These are phyloP conservation scores for Coleophora deauratella DNA, from an alignment of 2,888 invertebrate species.

Conservation along the genomic window DNA sequence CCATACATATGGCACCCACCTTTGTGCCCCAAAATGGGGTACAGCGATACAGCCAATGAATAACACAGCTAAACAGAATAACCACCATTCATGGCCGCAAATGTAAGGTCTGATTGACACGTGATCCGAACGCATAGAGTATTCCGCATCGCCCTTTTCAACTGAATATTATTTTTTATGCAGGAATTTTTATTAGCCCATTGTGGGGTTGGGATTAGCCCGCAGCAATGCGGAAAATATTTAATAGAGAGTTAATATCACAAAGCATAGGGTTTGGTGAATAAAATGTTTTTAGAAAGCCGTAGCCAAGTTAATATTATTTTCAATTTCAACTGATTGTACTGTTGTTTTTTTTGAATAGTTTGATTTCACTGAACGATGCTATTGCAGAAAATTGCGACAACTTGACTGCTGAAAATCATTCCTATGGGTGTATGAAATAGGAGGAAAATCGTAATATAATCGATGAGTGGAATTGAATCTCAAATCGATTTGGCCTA, in stretches of 20 bases:
- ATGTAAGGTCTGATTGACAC: constrained; percentile 65
- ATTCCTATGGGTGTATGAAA: no score
- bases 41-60: constrained; percentile 62
- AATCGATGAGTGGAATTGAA: constrained; percentile 3
- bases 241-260: constrained; percentile 56
- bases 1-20: constrained; percentile 31
- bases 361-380: not conserved
- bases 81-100: constrained; percentile 54
- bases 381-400: not conserved
- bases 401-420: no score
- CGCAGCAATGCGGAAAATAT: constrained; percentile 57
- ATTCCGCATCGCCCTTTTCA: constrained; percentile 25
- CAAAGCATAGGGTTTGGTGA: constrained; percentile 33
- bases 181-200: constrained; percentile 54
- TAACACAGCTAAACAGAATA: constrained; percentile 63
- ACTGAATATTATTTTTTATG: constrained; percentile 33
- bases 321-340: constrained; percentile 15
- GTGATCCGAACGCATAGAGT: constrained; percentile 48
- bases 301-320: constrained; percentile 25
- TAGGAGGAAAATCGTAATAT: no score
- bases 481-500: not conserved
- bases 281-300: constrained; percentile 28
- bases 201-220: constrained; percentile 52
- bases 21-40: constrained; percentile 45
- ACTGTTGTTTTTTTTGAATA: constrained; percentile 20